phyloP scores from a whole-genome alignment of 2,888 invertebrate species.

The Hypomecis punctinalis region DNA sequence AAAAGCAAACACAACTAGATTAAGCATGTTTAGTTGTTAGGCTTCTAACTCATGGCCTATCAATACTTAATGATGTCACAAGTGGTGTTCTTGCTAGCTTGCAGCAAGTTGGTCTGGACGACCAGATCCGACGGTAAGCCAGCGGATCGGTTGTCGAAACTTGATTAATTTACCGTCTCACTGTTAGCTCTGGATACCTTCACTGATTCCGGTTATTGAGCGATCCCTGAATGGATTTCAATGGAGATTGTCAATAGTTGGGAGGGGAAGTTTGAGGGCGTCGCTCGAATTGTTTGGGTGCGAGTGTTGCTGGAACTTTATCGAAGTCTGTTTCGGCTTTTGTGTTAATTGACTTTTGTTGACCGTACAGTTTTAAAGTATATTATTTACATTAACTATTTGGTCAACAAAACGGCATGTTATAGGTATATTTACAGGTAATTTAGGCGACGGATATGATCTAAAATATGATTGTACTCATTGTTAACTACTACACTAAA shows the following conservation, averaged over 20 bases:
- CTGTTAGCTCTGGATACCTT: constrained; percentile 31
- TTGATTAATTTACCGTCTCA: constrained; percentile 45
- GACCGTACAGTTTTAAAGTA: not conserved
- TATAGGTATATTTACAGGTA: too few relatives aligned
- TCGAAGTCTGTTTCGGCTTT: constrained; percentile 2
- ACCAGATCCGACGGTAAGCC: constrained; percentile 22
- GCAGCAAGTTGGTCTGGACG: constrained; percentile 35
- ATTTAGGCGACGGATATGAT: too few relatives aligned
- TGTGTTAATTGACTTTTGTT: constrained; percentile 1
- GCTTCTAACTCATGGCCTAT: constrained; percentile 2
- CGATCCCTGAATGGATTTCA: constrained; percentile 34
- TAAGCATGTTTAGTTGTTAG: too few relatives aligned
- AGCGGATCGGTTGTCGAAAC: constrained; percentile 44
- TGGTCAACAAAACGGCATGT: too few relatives aligned
- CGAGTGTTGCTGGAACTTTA: constrained; percentile 16
- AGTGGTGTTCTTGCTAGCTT: constrained; percentile 43
- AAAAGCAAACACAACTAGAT: too few relatives aligned
- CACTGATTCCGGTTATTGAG: constrained; percentile 37
- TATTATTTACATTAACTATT: not conserved
- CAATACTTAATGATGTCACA: constrained; percentile 24
- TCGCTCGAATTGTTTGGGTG: constrained; percentile 24
- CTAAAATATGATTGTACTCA: too few relatives aligned
- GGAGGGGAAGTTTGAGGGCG: constrained; percentile 8
- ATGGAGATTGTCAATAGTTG: constrained; percentile 35
- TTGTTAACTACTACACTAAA: too few relatives aligned